A percentile compares a stretch with the other conserved stretches of the same genome.
Conservation (phyloP, 2,113 vertebrate genomes). For the Egretta garzetta region DNA sequence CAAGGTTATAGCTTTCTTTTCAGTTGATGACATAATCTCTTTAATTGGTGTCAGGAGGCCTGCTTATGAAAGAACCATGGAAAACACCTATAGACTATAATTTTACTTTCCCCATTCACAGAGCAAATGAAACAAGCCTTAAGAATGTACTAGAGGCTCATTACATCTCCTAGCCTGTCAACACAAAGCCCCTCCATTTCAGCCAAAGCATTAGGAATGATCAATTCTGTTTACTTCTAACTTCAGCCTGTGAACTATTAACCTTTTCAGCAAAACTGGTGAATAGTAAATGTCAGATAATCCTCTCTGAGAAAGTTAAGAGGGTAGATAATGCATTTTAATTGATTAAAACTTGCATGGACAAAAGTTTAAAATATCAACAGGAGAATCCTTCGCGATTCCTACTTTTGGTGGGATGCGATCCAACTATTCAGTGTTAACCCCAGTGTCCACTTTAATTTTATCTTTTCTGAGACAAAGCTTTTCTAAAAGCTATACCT, state of each 20-base stretch:
- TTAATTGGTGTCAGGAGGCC: conserved; percentile 95
- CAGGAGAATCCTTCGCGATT: neutral
- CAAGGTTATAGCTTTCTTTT: conserved; percentile 86
- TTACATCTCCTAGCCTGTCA: conserved; percentile 81
- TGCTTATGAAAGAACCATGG: conserved; percentile 83
- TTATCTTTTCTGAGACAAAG: neutral
- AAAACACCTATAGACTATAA: conserved; percentile 88
- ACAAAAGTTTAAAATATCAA: conserved; percentile 52
- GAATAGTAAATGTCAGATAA: conserved; percentile 81
- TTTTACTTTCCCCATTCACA: conserved; percentile 85
- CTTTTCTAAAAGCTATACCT: neutral
- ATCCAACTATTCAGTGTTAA: neutral
- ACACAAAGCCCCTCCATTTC: conserved; percentile 81
- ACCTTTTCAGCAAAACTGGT: conserved; percentile 79
- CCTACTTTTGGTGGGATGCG: neutral
- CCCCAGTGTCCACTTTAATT: neutral
- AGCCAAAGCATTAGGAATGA: conserved; percentile 77
- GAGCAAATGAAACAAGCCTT: conserved; percentile 81
- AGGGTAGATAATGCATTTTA: conserved; percentile 73
- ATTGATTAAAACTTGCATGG: conserved; percentile 67
- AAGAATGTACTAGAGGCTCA: conserved; percentile 85
- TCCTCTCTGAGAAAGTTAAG: conserved; percentile 73
- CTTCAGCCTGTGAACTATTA: conserved; percentile 81
- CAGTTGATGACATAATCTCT: conserved; percentile 94
- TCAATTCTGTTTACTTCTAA: conserved; percentile 75